These are phyloP conservation scores for Phrixothrix hirtus DNA, from an alignment of 2,888 invertebrate genomes.

Conservation along the genomic window DNA sequence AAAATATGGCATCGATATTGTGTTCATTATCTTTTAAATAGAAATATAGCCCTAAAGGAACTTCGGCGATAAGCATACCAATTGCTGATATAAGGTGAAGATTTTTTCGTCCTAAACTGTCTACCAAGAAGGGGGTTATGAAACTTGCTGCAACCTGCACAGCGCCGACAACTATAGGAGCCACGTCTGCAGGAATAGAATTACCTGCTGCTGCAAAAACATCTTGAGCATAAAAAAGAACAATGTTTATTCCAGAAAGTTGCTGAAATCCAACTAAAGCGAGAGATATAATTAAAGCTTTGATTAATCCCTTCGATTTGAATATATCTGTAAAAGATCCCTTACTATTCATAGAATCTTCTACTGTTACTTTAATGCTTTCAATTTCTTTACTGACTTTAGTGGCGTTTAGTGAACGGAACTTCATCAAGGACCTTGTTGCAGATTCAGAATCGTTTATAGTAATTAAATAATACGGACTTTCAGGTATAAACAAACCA, in stretches of 20 bases:
- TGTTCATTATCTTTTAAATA: constrained; percentile 58
- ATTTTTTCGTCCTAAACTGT: constrained; percentile 71
- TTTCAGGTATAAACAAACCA: constrained; percentile 76
- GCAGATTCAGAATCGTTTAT: constrained; percentile 62
- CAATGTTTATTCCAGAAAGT: constrained; percentile 75
- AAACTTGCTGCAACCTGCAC: constrained; percentile 76
- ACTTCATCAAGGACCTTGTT: constrained; percentile 62
- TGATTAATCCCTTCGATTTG: constrained; percentile 68
- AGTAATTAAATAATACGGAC: constrained; percentile 71
- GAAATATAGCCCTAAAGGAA: constrained; percentile 64
- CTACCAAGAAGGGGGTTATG: constrained; percentile 73
- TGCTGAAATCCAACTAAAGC: constrained; percentile 79
- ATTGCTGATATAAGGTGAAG: constrained; percentile 70
- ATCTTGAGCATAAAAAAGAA: constrained; percentile 71
- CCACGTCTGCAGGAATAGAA: constrained; percentile 62
- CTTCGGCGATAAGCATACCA: constrained; percentile 67
- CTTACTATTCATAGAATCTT: constrained; percentile 44
- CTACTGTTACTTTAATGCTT: constrained; percentile 25
- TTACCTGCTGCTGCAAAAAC: constrained; percentile 72
- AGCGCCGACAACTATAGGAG: constrained; percentile 74
- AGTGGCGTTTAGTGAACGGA: constrained; percentile 66
- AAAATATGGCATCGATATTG: constrained; percentile 59
- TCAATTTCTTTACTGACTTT: constrained; percentile 58
- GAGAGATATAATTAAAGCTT: constrained; percentile 71
- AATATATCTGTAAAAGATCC: constrained; percentile 60